Evolutionary conservation across 2,797 vertebrate genomes (phyloP), one percentile per base, ranked within the genome.

Genomic region (Pogoniulus pusillus): DNA sequence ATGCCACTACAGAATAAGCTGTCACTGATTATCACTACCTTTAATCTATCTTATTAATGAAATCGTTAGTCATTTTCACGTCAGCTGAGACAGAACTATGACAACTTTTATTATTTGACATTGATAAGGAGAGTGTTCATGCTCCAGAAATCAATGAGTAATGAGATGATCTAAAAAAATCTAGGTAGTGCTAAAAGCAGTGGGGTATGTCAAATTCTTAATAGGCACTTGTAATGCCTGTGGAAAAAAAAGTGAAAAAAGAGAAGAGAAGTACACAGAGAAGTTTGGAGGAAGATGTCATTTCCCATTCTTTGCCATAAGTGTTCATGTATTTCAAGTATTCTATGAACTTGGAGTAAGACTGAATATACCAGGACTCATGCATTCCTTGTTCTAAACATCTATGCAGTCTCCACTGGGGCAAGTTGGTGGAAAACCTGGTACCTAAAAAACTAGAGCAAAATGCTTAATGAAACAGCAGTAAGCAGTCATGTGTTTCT

Each of bases 11-110:
- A 91, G 89, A 91, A 89, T 90, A 91, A 90, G 62, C 29, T 90
- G 81, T 84, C 79, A 65, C 62, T 89, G 84, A 89, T 94, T 93
- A 87, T 92, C 70, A 20, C 70, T 82, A 54, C 45, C 53, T 87
- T 89, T 77, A 93, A 92, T 92, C 91, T 75, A 45, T 83, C 27
- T 87, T 89, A 55, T 93, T 93, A 93, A 91, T 90, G 65, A 93
- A 93, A 87, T 89, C 86, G 77, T 93, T 82, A 82, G 34, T 93
- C 88, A 82, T 90, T 89, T 93, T 90, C 76, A 63, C 68, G 89
- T 82, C 86, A 89, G 24, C 55, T 87, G 69, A 85, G 87, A 80
- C 32, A 87, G 66, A 89, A 55, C 65, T 91, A 87, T 88, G 90
- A 63, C 60, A 92, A 88, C 74, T 16, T 73, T 76, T 85, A 79